Conservation (phyloP, 2,113 vertebrate species). For the Arizona elegans region DNA sequence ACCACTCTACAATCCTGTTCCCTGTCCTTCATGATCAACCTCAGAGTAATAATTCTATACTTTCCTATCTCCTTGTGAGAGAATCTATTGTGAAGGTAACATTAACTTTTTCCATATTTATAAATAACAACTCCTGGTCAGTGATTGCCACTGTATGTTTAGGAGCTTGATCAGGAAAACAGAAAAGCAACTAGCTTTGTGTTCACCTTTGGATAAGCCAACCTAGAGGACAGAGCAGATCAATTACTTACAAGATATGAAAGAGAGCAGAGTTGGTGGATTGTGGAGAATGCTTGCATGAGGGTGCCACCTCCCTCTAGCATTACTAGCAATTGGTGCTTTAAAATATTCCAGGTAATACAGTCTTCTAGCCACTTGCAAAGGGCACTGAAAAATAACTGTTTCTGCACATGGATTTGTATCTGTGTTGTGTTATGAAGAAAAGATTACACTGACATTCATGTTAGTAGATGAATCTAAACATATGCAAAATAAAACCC, state of each 20-base stretch:
- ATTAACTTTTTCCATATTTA: neutral
- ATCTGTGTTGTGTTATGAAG: neutral
- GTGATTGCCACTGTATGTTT: slow-evolving; percentile 18
- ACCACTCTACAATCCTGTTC: slow-evolving; percentile 8
- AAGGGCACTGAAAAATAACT: neutral
- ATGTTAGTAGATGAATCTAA: slow-evolving; percentile 37
- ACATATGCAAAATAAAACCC: slow-evolving; percentile 29
- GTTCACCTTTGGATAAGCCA: neutral
- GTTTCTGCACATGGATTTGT: neutral
- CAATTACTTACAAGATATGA: neutral
- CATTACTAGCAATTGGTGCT: neutral
- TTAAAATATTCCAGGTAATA: neutral
- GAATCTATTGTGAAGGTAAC: slow-evolving; percentile 17
- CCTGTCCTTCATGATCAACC: neutral
- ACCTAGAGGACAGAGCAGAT: neutral
- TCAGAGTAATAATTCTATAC: slow-evolving; percentile 20
- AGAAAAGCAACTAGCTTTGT: neutral
- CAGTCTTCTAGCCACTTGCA: neutral
- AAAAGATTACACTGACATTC: slow-evolving; percentile 35
- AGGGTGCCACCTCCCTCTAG: neutral
- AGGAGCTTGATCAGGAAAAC: neutral
- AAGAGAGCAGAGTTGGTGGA: neutral
- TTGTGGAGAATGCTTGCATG: neutral
- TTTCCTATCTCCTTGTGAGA: slow-evolving; percentile 17
- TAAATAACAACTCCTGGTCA: slow-evolving; percentile 31